phyloP scores from a whole-genome alignment of 2,113 vertebrate genomes.

The Charadrius vociferus region DNA sequence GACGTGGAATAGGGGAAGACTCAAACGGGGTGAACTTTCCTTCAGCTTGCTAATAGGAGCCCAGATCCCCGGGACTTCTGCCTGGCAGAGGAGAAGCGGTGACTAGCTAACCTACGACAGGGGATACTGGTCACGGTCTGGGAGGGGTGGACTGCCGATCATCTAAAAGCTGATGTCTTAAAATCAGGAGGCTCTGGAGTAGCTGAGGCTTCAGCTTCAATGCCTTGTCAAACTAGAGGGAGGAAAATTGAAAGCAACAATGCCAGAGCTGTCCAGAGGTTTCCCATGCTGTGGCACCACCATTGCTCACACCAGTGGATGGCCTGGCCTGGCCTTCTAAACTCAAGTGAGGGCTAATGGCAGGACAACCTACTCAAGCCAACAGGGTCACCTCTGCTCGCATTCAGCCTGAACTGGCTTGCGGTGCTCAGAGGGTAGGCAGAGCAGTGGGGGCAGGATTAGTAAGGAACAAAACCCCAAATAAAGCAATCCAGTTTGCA shows the following conservation, averaged over 20 bases:
- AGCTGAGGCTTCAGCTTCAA: not conserved
- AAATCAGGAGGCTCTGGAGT: not conserved
- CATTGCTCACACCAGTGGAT: accelerated
- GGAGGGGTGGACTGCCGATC: not conserved
- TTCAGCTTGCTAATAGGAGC: not conserved
- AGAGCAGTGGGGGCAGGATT: not conserved
- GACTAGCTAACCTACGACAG: not conserved
- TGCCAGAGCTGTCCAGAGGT: not conserved
- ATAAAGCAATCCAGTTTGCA: not conserved
- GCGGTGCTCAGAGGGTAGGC: not conserved
- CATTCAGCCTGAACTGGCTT: not conserved
- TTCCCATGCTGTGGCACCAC: not conserved
- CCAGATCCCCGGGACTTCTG: not conserved
- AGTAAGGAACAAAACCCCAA: not conserved
- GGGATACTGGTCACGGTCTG: not conserved
- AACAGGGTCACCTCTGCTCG: not conserved
- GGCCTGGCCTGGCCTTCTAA: not conserved
- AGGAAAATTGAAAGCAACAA: not conserved
- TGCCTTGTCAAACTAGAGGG: not conserved
- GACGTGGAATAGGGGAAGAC: not conserved
- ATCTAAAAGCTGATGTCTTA: not conserved
- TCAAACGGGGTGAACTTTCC: not conserved
- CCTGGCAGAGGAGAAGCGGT: not conserved
- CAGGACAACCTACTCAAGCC: not conserved
- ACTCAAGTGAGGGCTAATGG: not conserved